A percentile compares a stretch with the other conserved stretches of the same genome.
phyloP scores from a whole-genome alignment of 2,113 vertebrate species.

The Crypturellus undulatus region DNA sequence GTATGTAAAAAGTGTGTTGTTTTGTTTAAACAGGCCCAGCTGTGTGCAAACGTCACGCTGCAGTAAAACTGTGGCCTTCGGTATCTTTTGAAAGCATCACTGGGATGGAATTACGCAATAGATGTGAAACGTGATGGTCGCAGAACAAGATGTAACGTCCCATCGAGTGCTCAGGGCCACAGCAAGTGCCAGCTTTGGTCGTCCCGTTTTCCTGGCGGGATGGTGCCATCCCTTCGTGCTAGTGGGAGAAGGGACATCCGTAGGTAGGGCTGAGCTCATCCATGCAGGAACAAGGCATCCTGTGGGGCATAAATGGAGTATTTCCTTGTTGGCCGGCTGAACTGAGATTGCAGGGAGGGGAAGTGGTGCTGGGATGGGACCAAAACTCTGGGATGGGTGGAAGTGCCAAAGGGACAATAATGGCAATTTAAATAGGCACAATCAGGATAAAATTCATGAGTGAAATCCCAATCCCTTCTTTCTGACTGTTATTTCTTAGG shows the following conservation, averaged over 20 bases:
- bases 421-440: not conserved
- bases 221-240: not conserved
- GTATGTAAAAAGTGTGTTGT: not conserved
- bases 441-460: not conserved
- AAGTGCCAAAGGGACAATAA: not conserved
- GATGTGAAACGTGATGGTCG: not conserved
- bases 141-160: constrained; percentile 60
- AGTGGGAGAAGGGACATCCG: constrained; percentile 13
- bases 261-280: constrained; percentile 17
- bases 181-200: constrained; percentile 18
- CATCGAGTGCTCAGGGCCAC: constrained; percentile 42
- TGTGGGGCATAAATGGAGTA: not conserved
- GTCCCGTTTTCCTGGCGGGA: constrained; percentile 53
- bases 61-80: not conserved
- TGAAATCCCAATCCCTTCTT: not conserved
- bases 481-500: not conserved
- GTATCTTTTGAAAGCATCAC: constrained; percentile 43
- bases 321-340: not conserved
- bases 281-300: not conserved
- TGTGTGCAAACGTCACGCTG: not conserved
- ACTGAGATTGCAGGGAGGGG: not conserved
- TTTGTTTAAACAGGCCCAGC: constrained; percentile 19
- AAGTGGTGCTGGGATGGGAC: not conserved
- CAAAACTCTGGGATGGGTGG: not conserved
- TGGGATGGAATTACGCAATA: constrained; percentile 11